Evolutionary conservation across 2,888 invertebrate species (phyloP).

Genomic region (Pocota personata): DNA sequence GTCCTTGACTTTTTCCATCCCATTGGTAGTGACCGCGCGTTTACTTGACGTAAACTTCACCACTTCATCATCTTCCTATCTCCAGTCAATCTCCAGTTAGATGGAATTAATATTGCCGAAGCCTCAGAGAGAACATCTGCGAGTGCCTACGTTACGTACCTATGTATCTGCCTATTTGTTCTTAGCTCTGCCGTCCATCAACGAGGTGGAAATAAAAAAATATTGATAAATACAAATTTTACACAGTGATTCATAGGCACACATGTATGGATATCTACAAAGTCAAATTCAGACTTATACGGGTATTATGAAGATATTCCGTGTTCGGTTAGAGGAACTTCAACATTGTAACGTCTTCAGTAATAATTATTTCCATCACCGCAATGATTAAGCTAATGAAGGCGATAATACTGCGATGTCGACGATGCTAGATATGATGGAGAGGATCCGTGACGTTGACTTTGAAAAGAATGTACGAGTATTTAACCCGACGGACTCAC

Average conservation of each 20-base stretch:
- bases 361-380: conserved; percentile 66
- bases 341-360: conserved; percentile 60
- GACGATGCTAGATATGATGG: conserved; percentile 10
- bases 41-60: conserved; percentile 19
- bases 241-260: conserved; percentile 50
- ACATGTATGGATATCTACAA: background rate
- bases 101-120: conserved; percentile 17
- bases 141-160: background rate
- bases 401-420: conserved; percentile 52
- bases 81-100: conserved; percentile 14
- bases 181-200: background rate
- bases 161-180: background rate
- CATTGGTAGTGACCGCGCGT: conserved; percentile 3
- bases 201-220: conserved; percentile 29
- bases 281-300: background rate
- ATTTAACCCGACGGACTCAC: background rate
- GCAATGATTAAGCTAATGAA: conserved; percentile 70
- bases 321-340: conserved; percentile 34
- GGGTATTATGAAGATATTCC: conserved; percentile 4
- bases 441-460: conserved; percentile 48
- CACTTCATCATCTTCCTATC: conserved; percentile 33
- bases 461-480: background rate
- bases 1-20: conserved; percentile 58
- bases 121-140: conserved; percentile 43
- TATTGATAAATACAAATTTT: conserved; percentile 57